Evolutionary conservation across 2,888 invertebrate genomes (phyloP).

Genomic region (Lydus trimaculatus): DNA sequence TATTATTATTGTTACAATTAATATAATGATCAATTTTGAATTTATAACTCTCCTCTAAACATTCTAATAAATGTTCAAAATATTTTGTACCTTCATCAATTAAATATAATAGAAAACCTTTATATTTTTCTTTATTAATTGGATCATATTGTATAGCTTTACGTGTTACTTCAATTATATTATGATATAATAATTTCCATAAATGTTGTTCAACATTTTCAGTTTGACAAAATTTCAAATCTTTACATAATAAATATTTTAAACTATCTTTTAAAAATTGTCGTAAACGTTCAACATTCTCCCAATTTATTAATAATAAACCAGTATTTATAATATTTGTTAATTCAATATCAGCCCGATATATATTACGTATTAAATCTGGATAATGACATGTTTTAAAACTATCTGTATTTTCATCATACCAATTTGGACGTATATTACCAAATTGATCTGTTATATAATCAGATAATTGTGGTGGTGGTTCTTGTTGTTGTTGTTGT

Average conservation of each 20-base stretch:
- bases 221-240: slow-evolving; percentile 85
- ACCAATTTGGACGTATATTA: slow-evolving; percentile 65
- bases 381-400: slow-evolving; percentile 70
- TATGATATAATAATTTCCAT: slow-evolving; percentile 91
- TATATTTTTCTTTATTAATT: slow-evolving; percentile 70
- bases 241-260: slow-evolving; percentile 72
- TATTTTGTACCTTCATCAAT: slow-evolving; percentile 83
- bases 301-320: slow-evolving; percentile 72
- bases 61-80: slow-evolving; percentile 77
- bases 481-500: slow-evolving; percentile 5
- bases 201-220: slow-evolving; percentile 89
- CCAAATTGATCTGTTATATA: slow-evolving; percentile 63
- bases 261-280: slow-evolving; percentile 73
- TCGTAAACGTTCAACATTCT: slow-evolving; percentile 68
- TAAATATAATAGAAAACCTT: slow-evolving; percentile 70
- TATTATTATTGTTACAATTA: slow-evolving; percentile 60
- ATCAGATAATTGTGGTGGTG: slow-evolving; percentile 17
- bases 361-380: slow-evolving; percentile 70
- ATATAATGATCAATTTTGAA: slow-evolving; percentile 73
- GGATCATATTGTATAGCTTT: slow-evolving; percentile 70
- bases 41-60: slow-evolving; percentile 77
- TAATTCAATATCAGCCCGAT: slow-evolving; percentile 72
- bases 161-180: slow-evolving; percentile 83
- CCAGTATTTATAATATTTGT: slow-evolving; percentile 70
- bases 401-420: slow-evolving; percentile 67